Base-by-base conservation (phyloP, 2,888 invertebrate genomes). In the Eupithecia centaureata region DNA sequence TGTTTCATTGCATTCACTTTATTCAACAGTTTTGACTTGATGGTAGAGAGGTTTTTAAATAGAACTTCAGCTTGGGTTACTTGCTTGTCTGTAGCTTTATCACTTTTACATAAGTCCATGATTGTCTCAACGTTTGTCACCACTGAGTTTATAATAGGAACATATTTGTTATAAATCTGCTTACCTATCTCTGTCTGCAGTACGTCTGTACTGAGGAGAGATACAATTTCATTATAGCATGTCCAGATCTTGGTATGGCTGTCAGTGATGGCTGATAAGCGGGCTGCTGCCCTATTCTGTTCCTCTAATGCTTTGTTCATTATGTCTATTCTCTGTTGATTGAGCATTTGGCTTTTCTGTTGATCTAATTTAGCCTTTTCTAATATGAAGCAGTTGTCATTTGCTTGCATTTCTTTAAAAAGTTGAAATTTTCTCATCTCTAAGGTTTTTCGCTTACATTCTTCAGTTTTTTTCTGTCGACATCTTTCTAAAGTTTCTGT, bases 171-270 rank as follows among this genome's bases (percentile, higher is more conserved):
- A 68, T 89, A 81, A 13, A 94, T 82, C 42, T 76, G 78, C 76
- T 94, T 93, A 25, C 87, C 86, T 4, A 47, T n/a, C 47, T 47
- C 47, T 47, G 47, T 47, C 18, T 22, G 47, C 18, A 82, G 76
- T 22, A 91, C 86, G 61, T 93, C 93, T 63, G 86, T 88, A 47
- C 92, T 84, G 5, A 94, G 79, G n/a, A 94, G 76, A 18, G 86
- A 83, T 3, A 88, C 88, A 58, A 95, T 94, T 69, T 94, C 91
- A 84, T 94, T 94, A 77, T 94, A 95, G 71, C 92, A 87, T n/a
- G 81, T 79, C 62, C 91, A 91, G 75, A 95, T 95, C 76, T 93
- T 94, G 0, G 90, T 88, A 73, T 95, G 95, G 73, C 94, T 94
- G 54, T 93, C 90, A 30, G 94, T 92, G 22, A 95, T 93, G 0